phyloP scores from a whole-genome alignment of 2,113 vertebrate species.

The Mungos mungo region DNA sequence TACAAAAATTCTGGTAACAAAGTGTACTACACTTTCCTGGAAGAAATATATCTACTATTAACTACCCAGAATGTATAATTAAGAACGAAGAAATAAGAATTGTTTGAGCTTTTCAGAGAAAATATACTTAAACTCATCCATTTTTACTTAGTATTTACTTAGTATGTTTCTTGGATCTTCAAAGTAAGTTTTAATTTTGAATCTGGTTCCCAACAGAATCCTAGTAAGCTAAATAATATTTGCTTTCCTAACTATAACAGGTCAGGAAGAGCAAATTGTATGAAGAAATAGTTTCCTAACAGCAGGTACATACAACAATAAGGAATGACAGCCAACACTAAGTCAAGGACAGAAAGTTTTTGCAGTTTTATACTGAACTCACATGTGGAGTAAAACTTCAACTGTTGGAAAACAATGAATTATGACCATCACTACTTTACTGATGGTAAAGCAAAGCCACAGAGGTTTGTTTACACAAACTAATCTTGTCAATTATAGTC shows the following conservation, averaged over 20 bases:
- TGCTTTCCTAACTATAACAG: neutral
- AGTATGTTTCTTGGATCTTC: neutral
- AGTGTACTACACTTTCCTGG: neutral
- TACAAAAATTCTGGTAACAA: neutral
- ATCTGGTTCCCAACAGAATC: conserved; percentile 6
- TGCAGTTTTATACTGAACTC: neutral
- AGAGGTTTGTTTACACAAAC: neutral
- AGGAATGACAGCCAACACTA: neutral
- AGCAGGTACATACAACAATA: neutral
- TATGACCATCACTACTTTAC: neutral
- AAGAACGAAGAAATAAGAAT: neutral
- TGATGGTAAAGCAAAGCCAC: neutral
- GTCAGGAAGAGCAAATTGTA: neutral
- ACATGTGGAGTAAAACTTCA: neutral
- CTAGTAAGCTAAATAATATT: neutral
- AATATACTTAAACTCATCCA: neutral
- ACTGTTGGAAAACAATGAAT: neutral
- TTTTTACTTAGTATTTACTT: conserved; percentile 2
- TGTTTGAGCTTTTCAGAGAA: neutral
- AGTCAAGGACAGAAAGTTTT: neutral
- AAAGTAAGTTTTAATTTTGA: conserved; percentile 41
- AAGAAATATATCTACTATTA: neutral
- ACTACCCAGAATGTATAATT: neutral
- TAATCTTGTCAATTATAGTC: neutral
- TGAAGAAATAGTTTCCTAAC: neutral